Conservation (phyloP, 2,113 vertebrate species). For the Aleadryas rufinucha region DNA sequence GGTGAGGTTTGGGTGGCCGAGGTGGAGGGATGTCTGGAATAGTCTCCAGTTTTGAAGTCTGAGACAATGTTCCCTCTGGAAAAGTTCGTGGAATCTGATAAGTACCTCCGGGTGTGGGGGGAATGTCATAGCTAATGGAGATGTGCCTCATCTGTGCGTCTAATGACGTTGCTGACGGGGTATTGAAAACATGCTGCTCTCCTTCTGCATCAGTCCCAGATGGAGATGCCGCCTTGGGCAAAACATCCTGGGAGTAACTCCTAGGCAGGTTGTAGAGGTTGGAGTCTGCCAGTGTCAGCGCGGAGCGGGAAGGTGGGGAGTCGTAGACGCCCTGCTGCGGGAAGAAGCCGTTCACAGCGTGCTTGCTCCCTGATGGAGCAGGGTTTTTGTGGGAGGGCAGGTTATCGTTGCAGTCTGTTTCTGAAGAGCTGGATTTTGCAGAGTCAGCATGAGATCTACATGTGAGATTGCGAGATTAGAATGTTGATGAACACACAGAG, state of each 20-base stretch:
- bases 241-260: constrained; percentile 92
- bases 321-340: constrained; percentile 84
- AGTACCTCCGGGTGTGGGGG: constrained; percentile 87
- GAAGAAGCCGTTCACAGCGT: constrained; percentile 89
- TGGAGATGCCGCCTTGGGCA: constrained; percentile 81
- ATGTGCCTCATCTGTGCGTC: constrained; percentile 87
- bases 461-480: constrained; percentile 1
- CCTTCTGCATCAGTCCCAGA: constrained; percentile 77
- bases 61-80: constrained; percentile 73
- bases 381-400: constrained; percentile 86
- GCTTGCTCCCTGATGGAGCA: constrained; percentile 76
- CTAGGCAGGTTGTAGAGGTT: constrained; percentile 90
- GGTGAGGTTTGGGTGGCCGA: constrained; percentile 90
- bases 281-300: constrained; percentile 78
- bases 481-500: background rate
- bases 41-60: constrained; percentile 75
- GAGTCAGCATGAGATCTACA: constrained; percentile 83
- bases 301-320: constrained; percentile 82
- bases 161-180: constrained; percentile 75
- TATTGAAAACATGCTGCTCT: constrained; percentile 87
- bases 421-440: constrained; percentile 88
- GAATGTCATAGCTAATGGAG: constrained; percentile 93
- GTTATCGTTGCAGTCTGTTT: constrained; percentile 98
- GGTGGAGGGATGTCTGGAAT: constrained; percentile 89
- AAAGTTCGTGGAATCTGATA: constrained; percentile 90